phyloP scores from a whole-genome alignment of 2,113 vertebrate species.

The Pachycephala philippinensis region DNA sequence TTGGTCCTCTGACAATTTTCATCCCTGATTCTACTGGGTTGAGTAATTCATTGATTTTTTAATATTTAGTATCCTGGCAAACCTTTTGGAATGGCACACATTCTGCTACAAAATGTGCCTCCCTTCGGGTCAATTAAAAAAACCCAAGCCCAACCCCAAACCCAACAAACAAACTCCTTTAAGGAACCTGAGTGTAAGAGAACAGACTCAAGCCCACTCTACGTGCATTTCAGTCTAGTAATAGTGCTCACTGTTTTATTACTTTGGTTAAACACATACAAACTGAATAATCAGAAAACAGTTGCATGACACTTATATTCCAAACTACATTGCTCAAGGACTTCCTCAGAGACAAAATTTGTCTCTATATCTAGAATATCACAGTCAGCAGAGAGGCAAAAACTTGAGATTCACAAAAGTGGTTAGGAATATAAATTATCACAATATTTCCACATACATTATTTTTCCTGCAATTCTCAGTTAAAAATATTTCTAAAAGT shows the following conservation, averaged over 20 bases:
- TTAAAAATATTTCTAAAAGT: constrained; percentile 58
- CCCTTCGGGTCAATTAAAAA: not conserved
- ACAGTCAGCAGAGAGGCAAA: not conserved
- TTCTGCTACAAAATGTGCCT: not conserved
- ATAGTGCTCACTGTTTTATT: not conserved
- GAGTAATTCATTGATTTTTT: not conserved
- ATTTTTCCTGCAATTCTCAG: constrained; percentile 32
- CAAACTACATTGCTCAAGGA: constrained; percentile 23
- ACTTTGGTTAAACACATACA: constrained; percentile 28
- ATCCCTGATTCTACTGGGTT: not conserved
- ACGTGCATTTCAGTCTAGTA: not conserved
- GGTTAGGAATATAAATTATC: constrained; percentile 37
- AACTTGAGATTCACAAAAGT: constrained; percentile 40
- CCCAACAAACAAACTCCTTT: not conserved
- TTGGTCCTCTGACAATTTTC: not conserved
- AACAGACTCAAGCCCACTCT: not conserved
- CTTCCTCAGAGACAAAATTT: not conserved
- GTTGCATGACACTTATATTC: not conserved
- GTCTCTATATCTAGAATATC: not conserved
- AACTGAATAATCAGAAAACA: constrained; percentile 28
- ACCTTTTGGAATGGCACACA: not conserved
- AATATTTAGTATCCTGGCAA: not conserved
- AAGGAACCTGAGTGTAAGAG: not conserved
- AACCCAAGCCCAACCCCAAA: not conserved
- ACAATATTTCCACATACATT: constrained; percentile 42